Evolutionary conservation across 2,113 vertebrate species (phyloP), one percentile per base, ranked within the genome.

Genomic region (Brienomyrus longianalis): DNA sequence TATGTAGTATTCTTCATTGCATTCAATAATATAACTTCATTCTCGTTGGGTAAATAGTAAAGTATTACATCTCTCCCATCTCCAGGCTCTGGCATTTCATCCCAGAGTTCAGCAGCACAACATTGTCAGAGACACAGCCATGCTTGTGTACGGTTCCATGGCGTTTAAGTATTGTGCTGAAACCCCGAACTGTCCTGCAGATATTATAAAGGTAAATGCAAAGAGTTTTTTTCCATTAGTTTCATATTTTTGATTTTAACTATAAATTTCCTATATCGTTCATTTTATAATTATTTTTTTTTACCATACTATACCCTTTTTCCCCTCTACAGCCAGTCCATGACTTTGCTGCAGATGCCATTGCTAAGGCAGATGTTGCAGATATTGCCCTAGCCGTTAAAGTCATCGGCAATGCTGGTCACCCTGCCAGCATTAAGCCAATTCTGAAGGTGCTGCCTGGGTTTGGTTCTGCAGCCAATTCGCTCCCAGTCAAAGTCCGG

Each of bases 381-480:
- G 94, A 96, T n/a, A 96, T 96, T 50, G 93, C 92, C 86, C 90
- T 97, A 77, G 93, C 94, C 52, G 89, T 97, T 74, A 98, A 98
- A 91, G 96, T 96, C 92, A 89, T 98, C 56, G 97, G 95, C 70
- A 98, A 98, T 59, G 90, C 97, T 21, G 97, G 95, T 31, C 96
- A 97, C 51, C 94, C 94, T 88, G 88, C 89, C 66, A 97, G 96
- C 91, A 85, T 96, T 89, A 98, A 97, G 92, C 91, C 94, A 1
- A 94, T 98, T 89, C 92, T 94, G 83, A 98, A 97, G 92, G 86
- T 96, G 56, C 88, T 97, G 62, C 95, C 96, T 23, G 52, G 94
- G 0, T 96, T 95, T 92, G 96, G 95, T 88, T 92, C 95, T 39
- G 90, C 92, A 80, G 95, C 94, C 90, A 4, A 19, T 59, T 1